Base-by-base conservation (phyloP, 2,888 invertebrate genomes). In the Falcaria lacertinaria region DNA sequence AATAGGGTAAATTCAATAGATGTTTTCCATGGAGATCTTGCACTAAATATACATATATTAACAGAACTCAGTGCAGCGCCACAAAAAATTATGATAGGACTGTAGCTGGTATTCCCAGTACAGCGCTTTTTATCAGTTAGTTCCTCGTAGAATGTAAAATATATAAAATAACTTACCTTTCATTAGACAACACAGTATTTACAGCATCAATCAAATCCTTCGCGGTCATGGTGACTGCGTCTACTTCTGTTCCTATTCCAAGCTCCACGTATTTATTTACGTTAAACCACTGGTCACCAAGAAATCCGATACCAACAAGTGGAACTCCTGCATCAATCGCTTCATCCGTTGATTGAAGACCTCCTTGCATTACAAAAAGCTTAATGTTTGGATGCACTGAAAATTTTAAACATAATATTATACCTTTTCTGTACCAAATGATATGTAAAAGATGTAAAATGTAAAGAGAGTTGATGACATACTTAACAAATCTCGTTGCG, bases 381-480 rank as follows among this genome's bases (percentile, higher is more conserved):
- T 64, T 64, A 0, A 69, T 41, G 2, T 66, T 67, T 6, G 58
- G 60, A 41, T 69, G 69, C 6, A 40, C 69, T 69, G 48, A n/a
- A 61, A 57, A 11, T n/a, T n/a, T n/a, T n/a, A n/a, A n/a, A n/a
- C n/a, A 19, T 19, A 4, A 19, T 19, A 4, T 19, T 19, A 19
- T 4, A 3, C 19, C 3, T 6, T 19, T 6, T 4, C 4, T 19
- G 19, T 19, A 19, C 4, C 19, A n/a, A n/a, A n/a, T n/a, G n/a
- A 19, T 4, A 4, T 19, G 19, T 19, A 19, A 19, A 6, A 1
- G n/a, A n/a, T n/a, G n/a, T n/a, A n/a, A n/a, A n/a, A n/a, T n/a
- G n/a, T n/a, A n/a, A n/a, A n/a, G n/a, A n/a, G n/a, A 11, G 15
- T 15, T 8, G 8, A 15, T 35, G 28, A 54, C 52, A 34, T 35